These are phyloP conservation scores for Diplosoma virens DNA, from an alignment of 23 tunicate species.

Conservation along the genomic window DNA sequence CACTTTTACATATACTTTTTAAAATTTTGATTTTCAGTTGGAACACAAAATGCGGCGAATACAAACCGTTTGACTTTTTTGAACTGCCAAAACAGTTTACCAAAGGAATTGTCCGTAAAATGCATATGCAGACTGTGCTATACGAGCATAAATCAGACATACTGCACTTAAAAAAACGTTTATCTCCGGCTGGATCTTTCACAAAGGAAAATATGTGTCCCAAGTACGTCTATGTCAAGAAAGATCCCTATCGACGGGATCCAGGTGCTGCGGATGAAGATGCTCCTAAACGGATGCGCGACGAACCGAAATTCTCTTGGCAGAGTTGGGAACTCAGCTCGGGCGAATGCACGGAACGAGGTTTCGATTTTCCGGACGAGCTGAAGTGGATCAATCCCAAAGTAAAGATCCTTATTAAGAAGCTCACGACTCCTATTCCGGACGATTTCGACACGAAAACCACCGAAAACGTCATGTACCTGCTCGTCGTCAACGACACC, in stretches of 20 bases:
- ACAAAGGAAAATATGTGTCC: conserved; percentile 68
- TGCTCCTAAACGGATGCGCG: conserved; percentile 54
- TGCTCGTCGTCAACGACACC: conserved; percentile 73
- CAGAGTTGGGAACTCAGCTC: conserved; percentile 66
- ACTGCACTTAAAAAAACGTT: conserved; percentile 16
- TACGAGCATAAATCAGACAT: conserved; percentile 74
- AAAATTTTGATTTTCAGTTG: conserved; percentile 48
- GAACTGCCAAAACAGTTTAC: conserved; percentile 68
- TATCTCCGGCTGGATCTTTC: conserved; percentile 22
- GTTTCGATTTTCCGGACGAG: conserved; percentile 74
- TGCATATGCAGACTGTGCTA: conserved; percentile 79
- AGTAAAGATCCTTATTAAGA: conserved; percentile 73
- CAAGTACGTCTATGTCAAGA: conserved; percentile 57
- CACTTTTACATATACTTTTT: background rate
- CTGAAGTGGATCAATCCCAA: conserved; percentile 86
- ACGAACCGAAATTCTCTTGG: conserved; percentile 91
- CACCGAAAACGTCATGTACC: conserved; percentile 69
- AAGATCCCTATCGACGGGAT: conserved; percentile 75
- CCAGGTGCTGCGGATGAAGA: conserved; percentile 33
- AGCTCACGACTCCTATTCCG: conserved; percentile 70
- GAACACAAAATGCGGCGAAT: conserved; percentile 87
- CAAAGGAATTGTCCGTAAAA: conserved; percentile 79
- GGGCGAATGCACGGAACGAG: conserved; percentile 39
- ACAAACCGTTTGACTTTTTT: conserved; percentile 79
- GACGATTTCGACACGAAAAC: conserved; percentile 52